Evolutionary conservation across 2,113 vertebrate species (phyloP).

Genomic region (Epinephelus lanceolatus): DNA sequence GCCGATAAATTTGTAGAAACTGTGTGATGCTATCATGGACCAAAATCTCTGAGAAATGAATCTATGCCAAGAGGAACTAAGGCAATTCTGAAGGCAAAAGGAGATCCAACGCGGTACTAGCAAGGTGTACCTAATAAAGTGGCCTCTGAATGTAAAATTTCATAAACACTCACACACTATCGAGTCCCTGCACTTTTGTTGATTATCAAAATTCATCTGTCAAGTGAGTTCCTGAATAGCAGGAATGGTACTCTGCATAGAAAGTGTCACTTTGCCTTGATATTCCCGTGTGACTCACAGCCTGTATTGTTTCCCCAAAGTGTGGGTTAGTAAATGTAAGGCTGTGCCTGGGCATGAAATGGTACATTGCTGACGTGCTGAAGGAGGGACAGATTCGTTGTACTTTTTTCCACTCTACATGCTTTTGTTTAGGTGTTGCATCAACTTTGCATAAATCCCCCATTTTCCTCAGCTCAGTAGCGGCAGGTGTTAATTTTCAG

Average conservation of each 20-base stretch:
- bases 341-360: slow-evolving; percentile 42
- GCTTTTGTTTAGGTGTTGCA: slow-evolving; percentile 63
- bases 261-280: slow-evolving; percentile 46
- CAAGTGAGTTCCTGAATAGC: slow-evolving; percentile 19
- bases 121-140: no score
- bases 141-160: neutral
- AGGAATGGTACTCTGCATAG: slow-evolving; percentile 7
- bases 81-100: no score
- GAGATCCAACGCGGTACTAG: no score
- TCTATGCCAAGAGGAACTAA: no score
- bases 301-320: slow-evolving; percentile 25
- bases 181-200: slow-evolving; percentile 23
- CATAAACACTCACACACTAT: no score
- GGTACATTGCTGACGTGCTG: slow-evolving; percentile 14
- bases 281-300: slow-evolving; percentile 13
- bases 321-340: slow-evolving; percentile 44
- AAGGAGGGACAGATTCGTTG: slow-evolving; percentile 28
- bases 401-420: neutral
- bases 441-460: slow-evolving; percentile 72
- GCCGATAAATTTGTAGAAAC: no score
- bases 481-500: slow-evolving; percentile 50
- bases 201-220: slow-evolving; percentile 54
- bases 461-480: slow-evolving; percentile 31
- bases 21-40: no score
- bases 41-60: no score